These are phyloP conservation scores for Vombatus ursinus DNA, from an alignment of 2,113 vertebrate species.

Conservation along the genomic window DNA sequence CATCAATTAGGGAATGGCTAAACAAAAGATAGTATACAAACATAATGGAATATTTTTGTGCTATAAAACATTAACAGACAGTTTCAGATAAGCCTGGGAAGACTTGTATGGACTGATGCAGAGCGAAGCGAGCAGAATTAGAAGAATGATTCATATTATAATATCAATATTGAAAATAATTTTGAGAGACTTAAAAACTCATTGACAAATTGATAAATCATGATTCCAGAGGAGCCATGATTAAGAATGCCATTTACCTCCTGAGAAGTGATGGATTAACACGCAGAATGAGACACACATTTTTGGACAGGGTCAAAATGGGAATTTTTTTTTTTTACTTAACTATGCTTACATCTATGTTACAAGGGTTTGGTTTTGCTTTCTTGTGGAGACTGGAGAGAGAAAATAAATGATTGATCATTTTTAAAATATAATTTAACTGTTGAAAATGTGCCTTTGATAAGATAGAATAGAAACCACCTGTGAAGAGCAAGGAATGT, in stretches of 20 bases:
- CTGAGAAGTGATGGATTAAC: not conserved
- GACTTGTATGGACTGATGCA: not conserved
- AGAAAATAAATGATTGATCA: not conserved
- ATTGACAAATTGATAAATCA: not conserved
- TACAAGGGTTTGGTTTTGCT: not conserved
- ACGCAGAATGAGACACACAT: not conserved
- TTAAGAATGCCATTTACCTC: not conserved
- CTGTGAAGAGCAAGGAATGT: not conserved
- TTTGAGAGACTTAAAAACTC: not conserved
- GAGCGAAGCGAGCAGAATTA: not conserved
- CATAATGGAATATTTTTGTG: not conserved
- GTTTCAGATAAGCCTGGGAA: not conserved
- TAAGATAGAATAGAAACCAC: not conserved
- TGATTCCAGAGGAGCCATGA: not conserved
- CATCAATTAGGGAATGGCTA: not conserved
- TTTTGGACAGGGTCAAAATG: not conserved
- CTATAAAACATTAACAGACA: not conserved
- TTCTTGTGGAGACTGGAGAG: not conserved
- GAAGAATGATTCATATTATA: not conserved
- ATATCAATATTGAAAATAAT: not conserved
- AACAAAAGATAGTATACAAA: not conserved
- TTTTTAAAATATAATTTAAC: not conserved
- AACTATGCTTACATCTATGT: not conserved
- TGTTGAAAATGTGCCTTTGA: not conserved
- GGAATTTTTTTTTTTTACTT: not conserved